Evolutionary conservation across 2,888 invertebrate genomes (phyloP), one percentile per base, ranked within the genome.

Genomic region (Agrenia bidenticulata): DNA sequence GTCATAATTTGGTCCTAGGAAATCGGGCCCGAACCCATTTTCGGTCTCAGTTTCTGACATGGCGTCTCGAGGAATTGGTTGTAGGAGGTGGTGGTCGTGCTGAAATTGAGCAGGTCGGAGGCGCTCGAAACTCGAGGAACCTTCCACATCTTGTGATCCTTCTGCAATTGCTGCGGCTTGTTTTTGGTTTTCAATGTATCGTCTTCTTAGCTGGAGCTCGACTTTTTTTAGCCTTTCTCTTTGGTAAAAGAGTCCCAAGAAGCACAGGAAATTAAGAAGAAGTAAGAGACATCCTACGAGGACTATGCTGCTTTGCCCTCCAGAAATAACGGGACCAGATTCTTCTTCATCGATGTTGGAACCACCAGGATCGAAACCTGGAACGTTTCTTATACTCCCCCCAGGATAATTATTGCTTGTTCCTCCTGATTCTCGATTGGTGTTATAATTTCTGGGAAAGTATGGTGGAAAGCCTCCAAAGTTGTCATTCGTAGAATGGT

Each of bases 21-120:
- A 75, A 21, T 75, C 73, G 1, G 75, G 70, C 7, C 74, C 74
- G 51, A 75, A 75, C 13, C 75, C 75, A 57, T 75, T 75, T 26
- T 75, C 75, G 1, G 75, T 75, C 63, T 75, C 75, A 17, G 75
- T 73, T 56, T 75, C 75, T 2, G 75, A 75, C 70, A 75, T 70
- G 7, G 73, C 67, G 58, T 73, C 73, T 15, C 67, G 56, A 19
- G 26, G 55, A 7, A 23, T 27, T 17, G 23, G 21, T 39, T 11
- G 37, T 4, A 41, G 17, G 24, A 23, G 62, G 5, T 19, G 62
- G 37, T 1, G 42, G 41, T 11, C 15, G 55, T n/a, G 4, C 7
- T 9, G 49, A 5, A 26, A 19, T 17, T 51, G 19, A 15, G 4
- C 9, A 5, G 51, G 51, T 15, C 19, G 21, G 15, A 4, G 15